phyloP scores from a whole-genome alignment of 2,888 invertebrate genomes.

The Cryptops parisi region DNA sequence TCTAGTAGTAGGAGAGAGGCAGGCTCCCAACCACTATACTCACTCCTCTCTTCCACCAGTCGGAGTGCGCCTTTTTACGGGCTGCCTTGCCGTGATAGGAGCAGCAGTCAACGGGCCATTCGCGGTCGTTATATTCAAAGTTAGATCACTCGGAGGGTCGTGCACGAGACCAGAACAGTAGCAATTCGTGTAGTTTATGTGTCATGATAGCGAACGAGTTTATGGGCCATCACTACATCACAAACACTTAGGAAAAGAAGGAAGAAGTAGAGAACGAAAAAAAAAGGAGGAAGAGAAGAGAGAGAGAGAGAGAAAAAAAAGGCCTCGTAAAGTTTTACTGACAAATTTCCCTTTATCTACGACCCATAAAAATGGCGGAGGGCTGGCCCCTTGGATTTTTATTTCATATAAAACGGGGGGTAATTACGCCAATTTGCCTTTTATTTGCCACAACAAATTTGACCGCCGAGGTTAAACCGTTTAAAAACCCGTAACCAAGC shows the following conservation, averaged over 20 bases:
- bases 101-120: constrained; percentile 7
- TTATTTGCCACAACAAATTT: constrained; percentile 15
- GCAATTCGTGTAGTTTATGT: constrained; percentile 16
- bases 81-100: constrained; percentile 7
- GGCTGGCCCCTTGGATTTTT: constrained; percentile 14
- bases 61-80: too few relatives aligned
- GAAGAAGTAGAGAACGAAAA: constrained; percentile 2
- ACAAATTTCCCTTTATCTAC: constrained; percentile 14
- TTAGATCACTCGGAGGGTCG: constrained; percentile 13
- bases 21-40: too few relatives aligned
- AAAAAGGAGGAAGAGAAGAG: constrained; percentile 3
- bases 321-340: constrained; percentile 16
- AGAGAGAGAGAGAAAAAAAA: constrained; percentile 7
- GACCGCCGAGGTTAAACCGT: constrained; percentile 14
- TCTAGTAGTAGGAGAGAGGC: neutral
- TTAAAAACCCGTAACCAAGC: constrained; percentile 14
- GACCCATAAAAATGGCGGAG: constrained; percentile 15
- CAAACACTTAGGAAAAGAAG: constrained; percentile 14
- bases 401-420: constrained; percentile 13
- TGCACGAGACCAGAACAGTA: constrained; percentile 11
- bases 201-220: constrained; percentile 15
- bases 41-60: too few relatives aligned
- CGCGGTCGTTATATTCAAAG: constrained; percentile 15
- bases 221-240: constrained; percentile 16
- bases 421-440: constrained; percentile 15